A percentile compares a stretch with the other conserved stretches of the same genome.
Conservation (phyloP, 2,113 vertebrate species). For the Trichomycterus rosablanca region DNA sequence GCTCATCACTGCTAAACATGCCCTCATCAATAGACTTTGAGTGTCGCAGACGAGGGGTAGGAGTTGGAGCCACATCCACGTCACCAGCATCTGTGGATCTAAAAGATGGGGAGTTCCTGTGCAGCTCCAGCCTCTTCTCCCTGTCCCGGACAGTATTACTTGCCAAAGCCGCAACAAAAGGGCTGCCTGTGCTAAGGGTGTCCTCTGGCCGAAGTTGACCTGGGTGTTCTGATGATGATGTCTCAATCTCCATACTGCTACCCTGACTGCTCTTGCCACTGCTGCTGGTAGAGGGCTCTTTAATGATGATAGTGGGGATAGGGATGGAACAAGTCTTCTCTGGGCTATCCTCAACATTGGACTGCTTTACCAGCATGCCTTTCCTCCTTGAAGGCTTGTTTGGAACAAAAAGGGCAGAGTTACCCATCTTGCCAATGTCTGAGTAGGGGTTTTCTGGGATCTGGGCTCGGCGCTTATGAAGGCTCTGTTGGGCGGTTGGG, state of each 20-base stretch:
- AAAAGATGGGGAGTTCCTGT: constrained; percentile 81
- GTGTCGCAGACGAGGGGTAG: constrained; percentile 65
- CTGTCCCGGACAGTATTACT: constrained; percentile 76
- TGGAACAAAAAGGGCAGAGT: constrained; percentile 74
- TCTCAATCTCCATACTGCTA: constrained; percentile 86
- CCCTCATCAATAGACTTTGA: constrained; percentile 78
- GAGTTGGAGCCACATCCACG: constrained; percentile 71
- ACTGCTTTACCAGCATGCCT: constrained; percentile 85
- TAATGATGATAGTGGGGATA: constrained; percentile 87
- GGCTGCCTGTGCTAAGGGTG: constrained; percentile 64
- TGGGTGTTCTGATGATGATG: constrained; percentile 66
- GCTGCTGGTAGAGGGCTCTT: constrained; percentile 89
- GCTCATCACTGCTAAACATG: constrained; percentile 70
- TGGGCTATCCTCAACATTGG: constrained; percentile 85
- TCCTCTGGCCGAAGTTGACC: constrained; percentile 79
- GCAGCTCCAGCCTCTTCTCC: constrained; percentile 79
- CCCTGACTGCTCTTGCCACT: constrained; percentile 88
- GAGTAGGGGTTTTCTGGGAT: constrained; percentile 86
- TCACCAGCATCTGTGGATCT: constrained; percentile 83
- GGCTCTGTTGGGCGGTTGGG: constrained; percentile 65
- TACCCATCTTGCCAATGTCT: constrained; percentile 67
- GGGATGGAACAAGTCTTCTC: constrained; percentile 85
- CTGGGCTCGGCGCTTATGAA: constrained; percentile 74
- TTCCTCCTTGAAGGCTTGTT: constrained; percentile 81
- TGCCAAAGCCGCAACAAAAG: constrained; percentile 79